Percentiles rank a stretch among this genome's conserved stretches.
These are phyloP conservation scores for Stenchaetothrips biformis DNA, from an alignment of 2,888 invertebrate genomes.

Conservation along the genomic window DNA sequence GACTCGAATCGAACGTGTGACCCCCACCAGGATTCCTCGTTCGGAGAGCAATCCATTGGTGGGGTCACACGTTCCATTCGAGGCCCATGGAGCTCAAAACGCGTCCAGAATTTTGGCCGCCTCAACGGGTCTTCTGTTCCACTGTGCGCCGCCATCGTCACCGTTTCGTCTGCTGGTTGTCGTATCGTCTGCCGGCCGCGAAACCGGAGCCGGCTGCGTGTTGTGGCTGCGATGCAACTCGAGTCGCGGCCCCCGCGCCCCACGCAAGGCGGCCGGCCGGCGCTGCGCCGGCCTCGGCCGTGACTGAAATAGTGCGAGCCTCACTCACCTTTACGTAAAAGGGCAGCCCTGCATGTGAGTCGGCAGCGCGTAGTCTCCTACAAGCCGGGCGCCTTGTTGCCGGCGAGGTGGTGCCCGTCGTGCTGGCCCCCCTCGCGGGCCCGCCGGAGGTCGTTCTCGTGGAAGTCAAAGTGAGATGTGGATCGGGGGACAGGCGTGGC, in stretches of 20 bases:
- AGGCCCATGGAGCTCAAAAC: too few species aligned
- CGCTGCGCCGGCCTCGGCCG: neutral
- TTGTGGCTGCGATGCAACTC: neutral
- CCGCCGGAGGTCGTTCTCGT: neutral
- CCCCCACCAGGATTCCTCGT: too few species aligned
- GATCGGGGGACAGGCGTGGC: neutral
- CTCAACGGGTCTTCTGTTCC: too few species aligned
- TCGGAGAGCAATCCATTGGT: too few species aligned
- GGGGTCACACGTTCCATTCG: too few species aligned
- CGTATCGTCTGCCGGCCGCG: too few species aligned
- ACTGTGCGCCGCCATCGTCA: too few species aligned
- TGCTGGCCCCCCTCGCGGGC: neutral
- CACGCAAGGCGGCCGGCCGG: too few species aligned
- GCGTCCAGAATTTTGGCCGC: too few species aligned
- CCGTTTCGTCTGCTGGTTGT: too few species aligned
- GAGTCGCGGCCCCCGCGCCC: neutral
- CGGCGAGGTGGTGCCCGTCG: neutral
- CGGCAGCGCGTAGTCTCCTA: neutral
- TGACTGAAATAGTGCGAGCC: neutral
- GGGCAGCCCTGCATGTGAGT: neutral
- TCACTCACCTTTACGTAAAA: neutral
- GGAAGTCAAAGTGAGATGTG: neutral
- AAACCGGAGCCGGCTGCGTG: neutral
- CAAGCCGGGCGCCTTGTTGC: neutral
- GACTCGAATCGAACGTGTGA: too few species aligned